Evolutionary conservation across 2,797 vertebrate genomes (phyloP).

Genomic region (Perodicticus potto): DNA sequence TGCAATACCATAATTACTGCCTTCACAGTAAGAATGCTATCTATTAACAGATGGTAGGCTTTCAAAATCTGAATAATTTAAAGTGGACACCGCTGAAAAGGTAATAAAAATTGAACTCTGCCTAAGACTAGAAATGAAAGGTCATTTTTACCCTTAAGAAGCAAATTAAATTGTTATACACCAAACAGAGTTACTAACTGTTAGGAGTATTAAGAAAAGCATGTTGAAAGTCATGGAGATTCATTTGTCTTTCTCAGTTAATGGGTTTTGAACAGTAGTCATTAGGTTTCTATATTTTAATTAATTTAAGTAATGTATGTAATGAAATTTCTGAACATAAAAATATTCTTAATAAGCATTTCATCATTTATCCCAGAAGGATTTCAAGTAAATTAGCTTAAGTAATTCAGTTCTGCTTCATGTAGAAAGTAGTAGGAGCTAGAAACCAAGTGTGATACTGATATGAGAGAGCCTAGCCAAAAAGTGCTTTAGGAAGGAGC

Average conservation of each 20-base stretch:
- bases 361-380: slow-evolving; percentile 65
- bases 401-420: slow-evolving; percentile 25
- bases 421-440: background rate
- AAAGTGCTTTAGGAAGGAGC: background rate
- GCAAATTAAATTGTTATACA: slow-evolving; percentile 78
- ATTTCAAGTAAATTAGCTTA: slow-evolving; percentile 69
- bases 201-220: slow-evolving; percentile 43
- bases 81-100: slow-evolving; percentile 79
- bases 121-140: slow-evolving; percentile 81
- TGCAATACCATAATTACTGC: slow-evolving; percentile 66
- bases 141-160: slow-evolving; percentile 82
- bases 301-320: slow-evolving; percentile 74
- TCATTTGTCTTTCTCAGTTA: slow-evolving; percentile 68
- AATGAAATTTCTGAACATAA: slow-evolving; percentile 69
- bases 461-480: background rate
- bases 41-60: slow-evolving; percentile 83
- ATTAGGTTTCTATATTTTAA: slow-evolving; percentile 75
- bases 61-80: slow-evolving; percentile 78
- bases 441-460: background rate
- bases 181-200: slow-evolving; percentile 79
- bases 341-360: slow-evolving; percentile 72
- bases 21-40: slow-evolving; percentile 67
- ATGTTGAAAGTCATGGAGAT: slow-evolving; percentile 37
- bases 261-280: slow-evolving; percentile 72
- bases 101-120: slow-evolving; percentile 83